Conservation (phyloP, 2,113 vertebrate genomes). For the Serranochromis macrocephalus region DNA sequence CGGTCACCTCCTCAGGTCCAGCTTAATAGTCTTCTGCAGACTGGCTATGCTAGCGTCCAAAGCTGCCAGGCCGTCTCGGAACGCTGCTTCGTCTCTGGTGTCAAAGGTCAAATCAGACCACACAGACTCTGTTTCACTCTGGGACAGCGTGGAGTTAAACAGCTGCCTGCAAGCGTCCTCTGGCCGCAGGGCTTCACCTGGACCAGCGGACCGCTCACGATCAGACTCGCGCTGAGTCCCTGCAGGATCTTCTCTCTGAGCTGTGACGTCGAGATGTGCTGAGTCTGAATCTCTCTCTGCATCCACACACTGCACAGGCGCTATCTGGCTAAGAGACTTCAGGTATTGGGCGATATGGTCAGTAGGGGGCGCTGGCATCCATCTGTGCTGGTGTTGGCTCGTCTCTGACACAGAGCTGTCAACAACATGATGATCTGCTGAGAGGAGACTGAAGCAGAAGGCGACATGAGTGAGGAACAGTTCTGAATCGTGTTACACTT, state of each 20-base stretch:
- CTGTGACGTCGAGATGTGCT: rapidly evolving
- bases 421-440: not conserved
- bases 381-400: not conserved
- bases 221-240: rapidly evolving
- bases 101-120: slow-evolving; percentile 81
- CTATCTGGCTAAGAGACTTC: not conserved
- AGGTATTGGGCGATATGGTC: slow-evolving; percentile 28
- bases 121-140: slow-evolving; percentile 64
- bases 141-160: slow-evolving; percentile 46
- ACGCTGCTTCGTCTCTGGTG: slow-evolving; percentile 83
- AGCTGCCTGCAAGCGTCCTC: not conserved
- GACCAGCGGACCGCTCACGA: rapidly evolving
- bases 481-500: rapidly evolving
- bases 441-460: slow-evolving; percentile 6
- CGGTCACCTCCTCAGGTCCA: slow-evolving; percentile 67
- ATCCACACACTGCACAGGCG: not conserved
- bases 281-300: not conserved
- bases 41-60: slow-evolving; percentile 88
- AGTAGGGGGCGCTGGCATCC: not conserved
- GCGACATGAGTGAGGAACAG: too few relatives aligned
- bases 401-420: not conserved
- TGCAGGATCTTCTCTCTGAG: slow-evolving; percentile 50
- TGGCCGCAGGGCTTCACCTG: not conserved
- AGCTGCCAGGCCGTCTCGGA: slow-evolving; percentile 82
- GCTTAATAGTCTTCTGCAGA: slow-evolving; percentile 80